phyloP scores from a whole-genome alignment of 2,113 vertebrate genomes.

The Tetrax tetrax region DNA sequence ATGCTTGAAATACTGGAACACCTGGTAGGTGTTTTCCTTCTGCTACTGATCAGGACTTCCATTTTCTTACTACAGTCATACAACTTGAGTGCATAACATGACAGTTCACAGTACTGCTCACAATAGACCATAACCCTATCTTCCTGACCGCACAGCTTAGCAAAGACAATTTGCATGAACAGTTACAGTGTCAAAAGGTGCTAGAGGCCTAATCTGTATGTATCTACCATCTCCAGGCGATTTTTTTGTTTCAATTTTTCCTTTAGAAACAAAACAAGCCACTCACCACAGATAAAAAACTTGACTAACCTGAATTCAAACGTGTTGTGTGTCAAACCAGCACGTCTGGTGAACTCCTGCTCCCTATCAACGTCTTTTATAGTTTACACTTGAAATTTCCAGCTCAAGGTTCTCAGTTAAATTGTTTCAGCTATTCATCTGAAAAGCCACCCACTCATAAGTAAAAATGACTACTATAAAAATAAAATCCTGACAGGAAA shows the following conservation, averaged over 20 bases:
- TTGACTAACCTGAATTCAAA: neutral
- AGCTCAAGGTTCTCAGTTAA: neutral
- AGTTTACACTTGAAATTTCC: neutral
- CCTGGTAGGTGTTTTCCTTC: neutral
- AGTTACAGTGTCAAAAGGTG: neutral
- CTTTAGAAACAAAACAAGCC: neutral
- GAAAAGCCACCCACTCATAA: neutral
- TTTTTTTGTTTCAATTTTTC: neutral
- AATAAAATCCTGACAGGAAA: conserved; percentile 6
- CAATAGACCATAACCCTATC: rapidly evolving
- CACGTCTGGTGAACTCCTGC: neutral
- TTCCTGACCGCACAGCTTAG: neutral
- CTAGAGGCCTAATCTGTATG: neutral
- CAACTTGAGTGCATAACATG: neutral
- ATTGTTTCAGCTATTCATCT: conserved; percentile 5
- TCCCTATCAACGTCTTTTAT: neutral
- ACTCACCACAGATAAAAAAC: neutral
- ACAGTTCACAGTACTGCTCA: neutral
- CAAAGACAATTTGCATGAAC: neutral
- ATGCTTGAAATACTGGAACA: too few species aligned
- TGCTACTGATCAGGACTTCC: neutral
- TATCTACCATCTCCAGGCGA: neutral
- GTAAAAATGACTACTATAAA: neutral
- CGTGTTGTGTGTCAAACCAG: neutral
- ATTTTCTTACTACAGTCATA: neutral